Base-by-base conservation (phyloP, 2,797 vertebrate species). In the Pipistrellus kuhlii region DNA sequence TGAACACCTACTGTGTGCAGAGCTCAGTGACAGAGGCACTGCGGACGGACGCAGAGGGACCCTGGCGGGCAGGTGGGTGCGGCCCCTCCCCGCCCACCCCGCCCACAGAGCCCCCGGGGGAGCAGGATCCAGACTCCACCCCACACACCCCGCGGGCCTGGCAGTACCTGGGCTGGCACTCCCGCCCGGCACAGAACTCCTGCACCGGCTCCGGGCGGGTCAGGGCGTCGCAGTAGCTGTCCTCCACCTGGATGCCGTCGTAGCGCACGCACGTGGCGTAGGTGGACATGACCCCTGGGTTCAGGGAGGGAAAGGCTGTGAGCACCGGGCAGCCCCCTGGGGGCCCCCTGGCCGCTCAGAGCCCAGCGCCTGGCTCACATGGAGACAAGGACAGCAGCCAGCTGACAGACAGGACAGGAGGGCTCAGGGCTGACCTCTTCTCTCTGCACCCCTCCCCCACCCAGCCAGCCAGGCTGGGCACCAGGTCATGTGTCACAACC, bases 261-360 rank as follows among this genome's bases (percentile, higher is more conserved):
- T 99, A 99, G 91, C 99, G 99, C 69, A 99, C 98, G 32, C 99
- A 99, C 96, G 99, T 99, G 82, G 99, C 99, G 0, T 99, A 99
- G 0, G 99, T 99, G 46, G 98, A 99, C 92, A 99, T 99, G 95
- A 99, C 98, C 57, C 99, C 99, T 99, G 96, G 85, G 87, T 66
- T 30, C 27, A 8, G 93, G 73, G 23, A 81, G 32, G 51, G 48
- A 57, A 30, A 44, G 41, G 77, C 5, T 25, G 5, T 86, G 80
- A 92, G 91, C 90, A 88, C 55, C 46, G 0, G 18, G 8, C 30
- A 25, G 44, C 3, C 11, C 1, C 62, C 44, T 1, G 59, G 41
- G 64, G 59, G 53, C 62, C 10, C 35, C 23, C 59, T 5, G 59
- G 73, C 59, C 30, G 7, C 44, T 38, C 38, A 1, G 89, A 25